Percentiles rank a stretch among this genome's conserved stretches.
These are phyloP conservation scores for Takifugu ocellatus DNA, from an alignment of 2,797 vertebrate genomes.

Conservation along the genomic window DNA sequence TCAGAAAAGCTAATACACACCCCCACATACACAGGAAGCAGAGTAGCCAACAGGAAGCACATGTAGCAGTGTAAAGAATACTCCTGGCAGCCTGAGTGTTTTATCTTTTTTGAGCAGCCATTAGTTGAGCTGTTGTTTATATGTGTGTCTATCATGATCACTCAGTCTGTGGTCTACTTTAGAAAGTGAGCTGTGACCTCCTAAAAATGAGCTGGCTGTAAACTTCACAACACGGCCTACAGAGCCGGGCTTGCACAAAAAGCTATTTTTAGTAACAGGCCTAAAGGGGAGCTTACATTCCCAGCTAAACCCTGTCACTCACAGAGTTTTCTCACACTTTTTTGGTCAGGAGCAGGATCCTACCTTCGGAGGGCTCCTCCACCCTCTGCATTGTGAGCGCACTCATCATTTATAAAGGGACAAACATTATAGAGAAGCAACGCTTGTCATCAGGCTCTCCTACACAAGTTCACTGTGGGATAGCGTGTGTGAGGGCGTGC, in stretches of 20 bases:
- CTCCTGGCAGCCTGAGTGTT: too few relatives aligned
- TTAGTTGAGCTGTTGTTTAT: not conserved
- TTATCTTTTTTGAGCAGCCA: not conserved
- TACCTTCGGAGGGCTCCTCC: slow-evolving; percentile 21
- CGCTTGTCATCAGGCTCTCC: not conserved
- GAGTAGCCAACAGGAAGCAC: slow-evolving; percentile 5
- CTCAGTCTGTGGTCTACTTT: slow-evolving; percentile 43
- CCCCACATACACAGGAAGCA: slow-evolving; percentile 44
- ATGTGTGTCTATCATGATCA: not conserved
- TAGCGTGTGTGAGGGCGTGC: slow-evolving; percentile 18
- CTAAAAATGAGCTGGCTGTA: slow-evolving; percentile 56
- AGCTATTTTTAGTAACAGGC: slow-evolving; percentile 72
- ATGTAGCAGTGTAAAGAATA: too few relatives aligned
- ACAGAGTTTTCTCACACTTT: slow-evolving; percentile 66
- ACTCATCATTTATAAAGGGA: not conserved
- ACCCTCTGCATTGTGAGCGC: slow-evolving; percentile 5
- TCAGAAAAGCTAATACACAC: slow-evolving; percentile 28
- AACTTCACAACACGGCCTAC: slow-evolving; percentile 66
- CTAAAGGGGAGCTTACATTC: slow-evolving; percentile 66
- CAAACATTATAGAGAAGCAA: slow-evolving; percentile 8
- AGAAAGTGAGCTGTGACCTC: slow-evolving; percentile 53
- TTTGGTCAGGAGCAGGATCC: slow-evolving; percentile 22
- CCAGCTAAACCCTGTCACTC: slow-evolving; percentile 67
- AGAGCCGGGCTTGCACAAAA: slow-evolving; percentile 70
- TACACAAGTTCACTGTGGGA: slow-evolving; percentile 7